Evolutionary conservation across 1,140 invertebrate species (phyloP).

Genomic region (Holcopasites calliopsidis): DNA sequence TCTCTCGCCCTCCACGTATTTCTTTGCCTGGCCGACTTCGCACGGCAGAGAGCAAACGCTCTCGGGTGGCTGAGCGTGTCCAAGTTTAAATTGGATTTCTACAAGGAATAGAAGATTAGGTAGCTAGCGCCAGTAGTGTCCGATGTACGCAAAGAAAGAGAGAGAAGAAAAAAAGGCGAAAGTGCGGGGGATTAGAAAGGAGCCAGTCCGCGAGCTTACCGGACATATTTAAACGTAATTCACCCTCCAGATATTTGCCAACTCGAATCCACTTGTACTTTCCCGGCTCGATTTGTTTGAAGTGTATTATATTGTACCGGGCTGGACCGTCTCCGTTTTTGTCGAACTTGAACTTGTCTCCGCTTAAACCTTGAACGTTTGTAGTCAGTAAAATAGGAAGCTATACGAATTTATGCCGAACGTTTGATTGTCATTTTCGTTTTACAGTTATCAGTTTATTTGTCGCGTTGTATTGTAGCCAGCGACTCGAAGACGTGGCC

Average conservation of each 20-base stretch:
- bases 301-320: constrained; percentile 96
- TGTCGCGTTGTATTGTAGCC: no score
- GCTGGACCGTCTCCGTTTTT: constrained; percentile 94
- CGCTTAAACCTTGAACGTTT: constrained; percentile 86
- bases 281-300: constrained; percentile 88
- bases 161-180: background rate
- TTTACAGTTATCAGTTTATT: no score
- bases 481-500: no score
- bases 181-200: background rate
- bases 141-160: background rate
- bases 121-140: background rate
- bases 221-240: constrained; percentile 88
- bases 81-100: constrained; percentile 91
- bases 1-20: constrained; percentile 93
- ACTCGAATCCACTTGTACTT: constrained; percentile 92
- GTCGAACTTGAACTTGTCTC: constrained; percentile 94
- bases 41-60: constrained; percentile 95
- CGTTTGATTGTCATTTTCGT: background rate
- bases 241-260: constrained; percentile 90
- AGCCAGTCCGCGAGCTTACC: constrained; percentile 84
- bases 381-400: constrained; percentile 19
- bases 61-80: constrained; percentile 87
- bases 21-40: constrained; percentile 91
- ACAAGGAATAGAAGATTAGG: constrained; percentile 55
- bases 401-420: background rate